Percentiles rank a stretch among this genome's conserved stretches.
These are phyloP conservation scores for Pelochelys cantorii DNA, from an alignment of 2,797 vertebrate species.

Conservation along the genomic window DNA sequence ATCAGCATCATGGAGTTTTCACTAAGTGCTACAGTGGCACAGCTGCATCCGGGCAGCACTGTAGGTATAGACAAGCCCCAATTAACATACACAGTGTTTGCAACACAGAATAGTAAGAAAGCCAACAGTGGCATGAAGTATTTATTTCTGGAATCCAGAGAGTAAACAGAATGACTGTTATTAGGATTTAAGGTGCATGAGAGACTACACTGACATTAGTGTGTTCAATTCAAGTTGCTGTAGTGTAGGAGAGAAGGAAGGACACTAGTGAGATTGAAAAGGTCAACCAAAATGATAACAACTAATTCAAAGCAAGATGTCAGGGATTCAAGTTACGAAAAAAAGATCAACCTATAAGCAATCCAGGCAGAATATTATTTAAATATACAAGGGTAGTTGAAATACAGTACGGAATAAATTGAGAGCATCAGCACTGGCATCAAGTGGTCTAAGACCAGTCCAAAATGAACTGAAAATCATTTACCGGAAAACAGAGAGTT, in stretches of 20 bases:
- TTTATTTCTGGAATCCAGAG: conserved; percentile 37
- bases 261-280: conserved; percentile 79
- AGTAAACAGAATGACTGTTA: conserved; percentile 40
- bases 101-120: neutral
- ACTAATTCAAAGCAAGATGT: conserved; percentile 77
- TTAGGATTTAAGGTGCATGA: conserved; percentile 45
- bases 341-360: conserved; percentile 76
- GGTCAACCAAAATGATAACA: conserved; percentile 80
- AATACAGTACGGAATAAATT: conserved; percentile 67
- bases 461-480: conserved; percentile 17
- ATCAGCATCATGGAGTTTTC: no score
- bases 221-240: conserved; percentile 52
- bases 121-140: neutral
- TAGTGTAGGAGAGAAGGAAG: conserved; percentile 62
- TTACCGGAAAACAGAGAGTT: neutral
- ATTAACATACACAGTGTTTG: neutral
- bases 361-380: conserved; percentile 70
- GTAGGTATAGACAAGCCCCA: neutral
- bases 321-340: conserved; percentile 71
- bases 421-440: conserved; percentile 70
- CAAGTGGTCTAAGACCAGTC: conserved; percentile 30
- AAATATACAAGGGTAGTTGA: conserved; percentile 61
- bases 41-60: no score
- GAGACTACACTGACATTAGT: conserved; percentile 39
- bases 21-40: no score